phyloP scores from a whole-genome alignment of 1,140 invertebrate genomes.

The Zophobas morio region DNA sequence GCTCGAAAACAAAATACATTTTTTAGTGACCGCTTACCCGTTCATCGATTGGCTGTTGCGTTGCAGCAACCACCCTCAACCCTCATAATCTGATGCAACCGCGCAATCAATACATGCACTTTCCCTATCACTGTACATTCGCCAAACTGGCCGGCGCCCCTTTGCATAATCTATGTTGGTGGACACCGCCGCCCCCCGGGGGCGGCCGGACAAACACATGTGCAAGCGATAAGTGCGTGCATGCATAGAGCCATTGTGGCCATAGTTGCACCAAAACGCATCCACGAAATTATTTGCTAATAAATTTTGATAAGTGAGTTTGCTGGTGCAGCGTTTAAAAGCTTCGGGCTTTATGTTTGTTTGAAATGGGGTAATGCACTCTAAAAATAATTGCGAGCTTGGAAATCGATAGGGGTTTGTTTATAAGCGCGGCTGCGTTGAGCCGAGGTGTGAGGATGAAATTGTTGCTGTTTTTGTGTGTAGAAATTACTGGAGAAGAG shows the following conservation, averaged over 20 bases:
- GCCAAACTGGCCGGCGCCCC: conserved; percentile 23
- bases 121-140: conserved; percentile 27
- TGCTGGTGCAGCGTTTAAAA: conserved; percentile 12
- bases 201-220: background rate
- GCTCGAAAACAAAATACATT: conserved; percentile 24
- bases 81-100: conserved; percentile 33
- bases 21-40: conserved; percentile 28
- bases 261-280: conserved; percentile 16
- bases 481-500: too few species aligned
- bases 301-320: conserved; percentile 41
- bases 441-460: too few species aligned
- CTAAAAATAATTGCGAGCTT: background rate
- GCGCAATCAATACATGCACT: conserved; percentile 34
- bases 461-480: too few species aligned
- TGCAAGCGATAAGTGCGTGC: conserved; percentile 37
- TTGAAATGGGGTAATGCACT: conserved; percentile 7
- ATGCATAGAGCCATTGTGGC: conserved; percentile 20
- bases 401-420: background rate
- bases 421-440: too few species aligned
- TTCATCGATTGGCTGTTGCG: conserved; percentile 27
- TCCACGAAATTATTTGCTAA: conserved; percentile 26
- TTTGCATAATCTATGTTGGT: conserved; percentile 32
- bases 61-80: conserved; percentile 14
- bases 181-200: conserved; percentile 16
- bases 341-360: conserved; percentile 20